Base-by-base conservation (phyloP, 2,888 invertebrate genomes). In the Sesia apiformis region DNA sequence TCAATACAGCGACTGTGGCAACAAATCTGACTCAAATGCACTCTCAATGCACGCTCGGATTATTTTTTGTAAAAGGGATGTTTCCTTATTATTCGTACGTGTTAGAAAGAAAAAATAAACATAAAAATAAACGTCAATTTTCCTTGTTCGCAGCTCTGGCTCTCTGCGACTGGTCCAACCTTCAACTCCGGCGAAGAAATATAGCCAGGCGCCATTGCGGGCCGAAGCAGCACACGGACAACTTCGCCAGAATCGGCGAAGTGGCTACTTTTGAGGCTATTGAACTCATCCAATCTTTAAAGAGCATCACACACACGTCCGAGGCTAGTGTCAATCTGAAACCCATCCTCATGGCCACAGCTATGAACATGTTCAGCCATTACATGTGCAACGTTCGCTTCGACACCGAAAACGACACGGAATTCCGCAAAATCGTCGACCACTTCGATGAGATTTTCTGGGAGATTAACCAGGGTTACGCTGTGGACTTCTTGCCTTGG, bases 401-500 rank as follows among this genome's bases (percentile, higher is more conserved):
- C 67, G 91, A 93, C 49, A 92, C 93, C 55, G 90, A 92, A 7
- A 69, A 61, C 1, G 95, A 96, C 62, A 56, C 67, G 0, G 92
- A 93, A 23, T 97, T 96, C 81, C 84, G 90, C 52, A 87, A 90
- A 56, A 90, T 94, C 4, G 94, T 95, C 0, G 85, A 92, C 39
- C 91, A 90, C 56, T 97, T 96, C 74, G 97, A 97, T 66, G 94
- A 95, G 64, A 96, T 97, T 53, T 97, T 97, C 84, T 96, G 95
- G 94, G 96, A 97, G 72, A 96, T 97, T 60, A 97, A 97, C 76
- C 95, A 96, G 67, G 96, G 96, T 0, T 96, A 96, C 74, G 94
- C 95, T 0, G 92, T 96, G 0, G 97, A 97, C 68, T 97, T 97
- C 68, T 70, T 97, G 38, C 97, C 97, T 0, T 96, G 95, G 94